phyloP scores from a whole-genome alignment of 2,888 invertebrate species.

The Hydropsyche betteni region DNA sequence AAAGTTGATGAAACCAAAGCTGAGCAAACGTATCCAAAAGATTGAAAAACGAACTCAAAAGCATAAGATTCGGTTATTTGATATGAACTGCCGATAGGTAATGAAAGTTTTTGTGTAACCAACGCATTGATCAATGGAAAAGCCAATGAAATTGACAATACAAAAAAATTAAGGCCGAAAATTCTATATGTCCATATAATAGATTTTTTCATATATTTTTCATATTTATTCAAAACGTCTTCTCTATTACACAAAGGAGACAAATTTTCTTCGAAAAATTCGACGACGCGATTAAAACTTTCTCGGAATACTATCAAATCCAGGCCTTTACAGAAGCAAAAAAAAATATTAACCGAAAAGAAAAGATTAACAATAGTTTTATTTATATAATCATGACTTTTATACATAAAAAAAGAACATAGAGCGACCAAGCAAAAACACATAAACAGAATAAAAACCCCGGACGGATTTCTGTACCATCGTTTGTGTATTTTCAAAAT shows the following conservation, averaged over 20 bases:
- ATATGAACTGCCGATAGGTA: not conserved
- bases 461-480: not conserved
- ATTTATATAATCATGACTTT: not conserved
- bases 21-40: not conserved
- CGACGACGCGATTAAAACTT: not conserved
- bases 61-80: not conserved
- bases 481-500: not conserved
- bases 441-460: not conserved
- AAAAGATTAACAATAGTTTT: not conserved
- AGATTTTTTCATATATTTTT: not conserved
- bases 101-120: not conserved
- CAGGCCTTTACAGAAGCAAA: conserved; percentile 8
- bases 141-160: not conserved
- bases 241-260: not conserved
- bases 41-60: conserved; percentile 1
- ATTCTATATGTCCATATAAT: not conserved
- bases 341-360: conserved; percentile 1
- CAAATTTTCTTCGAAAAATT: not conserved
- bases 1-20: conserved; percentile 58
- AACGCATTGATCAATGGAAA: not conserved
- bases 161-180: not conserved
- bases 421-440: not conserved
- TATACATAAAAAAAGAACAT: conserved; percentile 7
- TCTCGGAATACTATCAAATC: not conserved
- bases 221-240: not conserved